phyloP scores from a whole-genome alignment of 1,140 invertebrate genomes.

The Drosophila nebulosa region DNA sequence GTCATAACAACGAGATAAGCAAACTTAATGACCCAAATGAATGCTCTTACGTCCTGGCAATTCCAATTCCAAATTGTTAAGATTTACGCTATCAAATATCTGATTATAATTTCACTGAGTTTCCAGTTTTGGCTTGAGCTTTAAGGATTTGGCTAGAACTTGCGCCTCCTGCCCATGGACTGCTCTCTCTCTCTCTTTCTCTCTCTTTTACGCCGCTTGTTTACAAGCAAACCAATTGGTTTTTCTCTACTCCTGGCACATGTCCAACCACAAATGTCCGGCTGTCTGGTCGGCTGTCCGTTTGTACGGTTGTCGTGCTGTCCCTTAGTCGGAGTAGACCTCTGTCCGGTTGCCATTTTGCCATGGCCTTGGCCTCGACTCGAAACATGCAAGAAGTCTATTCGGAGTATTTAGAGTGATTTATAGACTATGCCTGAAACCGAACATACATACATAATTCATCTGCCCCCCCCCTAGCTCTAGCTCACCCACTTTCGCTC shows the following conservation, averaged over 20 bases:
- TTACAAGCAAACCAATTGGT: neutral
- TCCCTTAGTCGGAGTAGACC: neutral
- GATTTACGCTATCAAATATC: too few species aligned
- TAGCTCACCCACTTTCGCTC: neutral
- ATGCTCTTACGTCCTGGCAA: too few species aligned
- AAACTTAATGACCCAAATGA: too few species aligned
- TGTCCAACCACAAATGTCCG: constrained; percentile 11
- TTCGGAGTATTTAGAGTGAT: constrained; percentile 1
- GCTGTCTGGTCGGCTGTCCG: neutral
- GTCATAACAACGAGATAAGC: neutral
- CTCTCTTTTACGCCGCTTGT: neutral
- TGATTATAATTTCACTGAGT: too few species aligned
- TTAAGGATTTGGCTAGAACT: neutral
- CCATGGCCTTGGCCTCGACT: constrained; percentile 6
- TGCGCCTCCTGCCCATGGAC: neutral
- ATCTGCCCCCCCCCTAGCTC: neutral
- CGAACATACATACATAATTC: constrained; percentile 10
- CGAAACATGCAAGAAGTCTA: neutral
- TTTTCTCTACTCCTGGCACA: constrained; percentile 5
- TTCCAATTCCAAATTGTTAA: too few species aligned
- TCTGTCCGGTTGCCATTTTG: neutral
- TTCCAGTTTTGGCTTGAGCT: too few species aligned
- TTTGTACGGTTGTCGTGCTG: too few species aligned
- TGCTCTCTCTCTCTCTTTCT: too few species aligned
- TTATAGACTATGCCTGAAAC: neutral